phyloP scores from a whole-genome alignment of 2,797 vertebrate species.

The Tachyglossus aculeatus region DNA sequence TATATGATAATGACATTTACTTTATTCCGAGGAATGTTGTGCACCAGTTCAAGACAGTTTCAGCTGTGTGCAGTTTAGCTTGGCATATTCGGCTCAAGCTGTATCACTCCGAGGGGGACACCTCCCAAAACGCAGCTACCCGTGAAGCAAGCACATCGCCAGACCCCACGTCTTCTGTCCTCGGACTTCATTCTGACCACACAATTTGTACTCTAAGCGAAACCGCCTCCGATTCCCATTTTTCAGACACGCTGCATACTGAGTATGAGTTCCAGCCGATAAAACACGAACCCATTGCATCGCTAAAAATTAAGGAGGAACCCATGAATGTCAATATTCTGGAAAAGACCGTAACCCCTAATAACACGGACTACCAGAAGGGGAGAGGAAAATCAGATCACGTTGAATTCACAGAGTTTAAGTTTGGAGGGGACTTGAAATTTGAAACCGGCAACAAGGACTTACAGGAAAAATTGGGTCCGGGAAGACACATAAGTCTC shows the following conservation, averaged over 20 bases:
- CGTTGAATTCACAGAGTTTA: conserved; percentile 67
- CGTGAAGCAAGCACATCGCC: conserved; percentile 57
- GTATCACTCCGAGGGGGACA: conserved; percentile 79
- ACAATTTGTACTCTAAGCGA: conserved; percentile 61
- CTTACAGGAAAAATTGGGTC: conserved; percentile 79
- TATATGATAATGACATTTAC: conserved; percentile 96
- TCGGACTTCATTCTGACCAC: conserved; percentile 70
- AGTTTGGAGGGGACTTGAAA: conserved; percentile 67
- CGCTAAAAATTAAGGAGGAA: conserved; percentile 68
- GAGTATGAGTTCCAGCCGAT: conserved; percentile 67
- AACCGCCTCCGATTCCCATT: conserved; percentile 70
- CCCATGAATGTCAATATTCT: conserved; percentile 65
- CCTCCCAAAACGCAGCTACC: conserved; percentile 54
- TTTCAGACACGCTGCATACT: conserved; percentile 66
- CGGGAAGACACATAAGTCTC: conserved; percentile 71
- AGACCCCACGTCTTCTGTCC: conserved; percentile 59
- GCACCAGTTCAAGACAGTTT: conserved; percentile 98
- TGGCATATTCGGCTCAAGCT: conserved; percentile 93
- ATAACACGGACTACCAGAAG: conserved; percentile 75
- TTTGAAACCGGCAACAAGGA: conserved; percentile 77
- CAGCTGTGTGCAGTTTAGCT: conserved; percentile 95
- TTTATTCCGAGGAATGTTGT: conserved; percentile 97
- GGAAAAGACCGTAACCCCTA: conserved; percentile 74
- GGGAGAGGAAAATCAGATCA: conserved; percentile 77
- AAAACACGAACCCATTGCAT: conserved; percentile 75